Evolutionary conservation across 2,888 invertebrate species (phyloP).

Genomic region (Oscheius sp.): DNA sequence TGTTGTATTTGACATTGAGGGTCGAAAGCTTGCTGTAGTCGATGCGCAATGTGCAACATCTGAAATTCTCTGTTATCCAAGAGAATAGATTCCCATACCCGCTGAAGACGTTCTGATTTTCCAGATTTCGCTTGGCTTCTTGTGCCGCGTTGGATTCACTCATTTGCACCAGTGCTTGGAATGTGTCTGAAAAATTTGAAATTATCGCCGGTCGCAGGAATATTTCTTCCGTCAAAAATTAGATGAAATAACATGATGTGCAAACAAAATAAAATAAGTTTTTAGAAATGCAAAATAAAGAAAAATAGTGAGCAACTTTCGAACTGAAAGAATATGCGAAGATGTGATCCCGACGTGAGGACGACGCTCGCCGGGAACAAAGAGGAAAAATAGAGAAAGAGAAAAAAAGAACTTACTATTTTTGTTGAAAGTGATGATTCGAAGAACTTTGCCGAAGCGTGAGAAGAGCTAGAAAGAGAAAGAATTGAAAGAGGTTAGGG

Average conservation of each 20-base stretch:
- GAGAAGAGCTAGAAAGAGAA: conserved; percentile 85
- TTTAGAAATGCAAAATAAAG: conserved; percentile 10
- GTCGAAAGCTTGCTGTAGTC: conserved; percentile 87
- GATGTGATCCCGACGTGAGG: too few relatives aligned
- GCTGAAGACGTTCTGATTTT: conserved; percentile 95
- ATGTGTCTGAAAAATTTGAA: conserved; percentile 81
- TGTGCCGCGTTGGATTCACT: conserved; percentile 96
- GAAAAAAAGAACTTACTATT: conserved; percentile 84
- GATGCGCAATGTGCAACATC: conserved; percentile 97
- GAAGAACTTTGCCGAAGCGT: conserved; percentile 96
- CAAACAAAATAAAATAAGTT: background rate
- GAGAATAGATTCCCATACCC: conserved; percentile 32
- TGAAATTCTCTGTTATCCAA: conserved; percentile 78
- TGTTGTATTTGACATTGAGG: conserved; percentile 98
- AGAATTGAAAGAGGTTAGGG: conserved; percentile 34
- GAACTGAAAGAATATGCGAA: conserved; percentile 1
- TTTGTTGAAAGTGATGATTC: conserved; percentile 99
- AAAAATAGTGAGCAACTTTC: background rate
- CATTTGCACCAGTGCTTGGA: conserved; percentile 98
- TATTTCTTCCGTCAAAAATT: background rate
- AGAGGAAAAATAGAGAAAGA: conserved; percentile 23
- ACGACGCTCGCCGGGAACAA: background rate
- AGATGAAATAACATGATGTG: background rate
- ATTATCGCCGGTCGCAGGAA: background rate
- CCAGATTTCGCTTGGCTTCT: conserved; percentile 94